These are phyloP conservation scores for Nemoura dubitans DNA, from an alignment of 2,888 invertebrate genomes.

Conservation along the genomic window DNA sequence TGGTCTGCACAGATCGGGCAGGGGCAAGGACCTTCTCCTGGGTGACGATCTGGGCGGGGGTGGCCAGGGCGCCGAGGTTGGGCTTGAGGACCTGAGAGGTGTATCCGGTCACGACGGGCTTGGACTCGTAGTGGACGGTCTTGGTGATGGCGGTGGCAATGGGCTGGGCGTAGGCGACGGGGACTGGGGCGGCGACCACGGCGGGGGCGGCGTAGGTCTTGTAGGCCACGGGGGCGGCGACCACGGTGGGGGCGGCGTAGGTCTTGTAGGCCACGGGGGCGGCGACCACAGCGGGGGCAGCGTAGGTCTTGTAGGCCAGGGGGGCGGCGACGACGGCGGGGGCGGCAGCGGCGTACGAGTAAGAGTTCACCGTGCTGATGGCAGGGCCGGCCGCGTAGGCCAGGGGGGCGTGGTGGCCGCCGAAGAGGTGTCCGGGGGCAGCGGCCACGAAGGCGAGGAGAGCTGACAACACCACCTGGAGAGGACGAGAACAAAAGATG, in stretches of 20 bases:
- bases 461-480: slow-evolving; percentile 56
- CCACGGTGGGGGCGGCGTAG: slow-evolving; percentile 55
- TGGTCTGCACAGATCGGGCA: slow-evolving; percentile 56
- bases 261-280: slow-evolving; percentile 54
- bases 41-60: slow-evolving; percentile 54
- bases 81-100: slow-evolving; percentile 56
- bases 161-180: slow-evolving; percentile 58
- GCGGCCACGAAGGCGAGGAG: slow-evolving; percentile 58
- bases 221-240: slow-evolving; percentile 48
- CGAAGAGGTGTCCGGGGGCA: slow-evolving; percentile 49
- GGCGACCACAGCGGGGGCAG: slow-evolving; percentile 50
- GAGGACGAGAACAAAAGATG: not conserved
- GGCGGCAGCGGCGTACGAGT: slow-evolving; percentile 47
- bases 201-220: slow-evolving; percentile 44
- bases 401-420: slow-evolving; percentile 38
- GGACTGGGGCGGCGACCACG: slow-evolving; percentile 50
- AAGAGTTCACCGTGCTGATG: slow-evolving; percentile 40
- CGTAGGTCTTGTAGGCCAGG: slow-evolving; percentile 43
- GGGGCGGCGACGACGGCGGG: slow-evolving; percentile 42
- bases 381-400: slow-evolving; percentile 45
- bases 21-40: slow-evolving; percentile 56
- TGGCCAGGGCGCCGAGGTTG: slow-evolving; percentile 54
- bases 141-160: slow-evolving; percentile 55
- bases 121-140: slow-evolving; percentile 55
- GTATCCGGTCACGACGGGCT: slow-evolving; percentile 58